Base-by-base conservation (phyloP, 2,797 vertebrate genomes). In the Fundulus diaphanus region DNA sequence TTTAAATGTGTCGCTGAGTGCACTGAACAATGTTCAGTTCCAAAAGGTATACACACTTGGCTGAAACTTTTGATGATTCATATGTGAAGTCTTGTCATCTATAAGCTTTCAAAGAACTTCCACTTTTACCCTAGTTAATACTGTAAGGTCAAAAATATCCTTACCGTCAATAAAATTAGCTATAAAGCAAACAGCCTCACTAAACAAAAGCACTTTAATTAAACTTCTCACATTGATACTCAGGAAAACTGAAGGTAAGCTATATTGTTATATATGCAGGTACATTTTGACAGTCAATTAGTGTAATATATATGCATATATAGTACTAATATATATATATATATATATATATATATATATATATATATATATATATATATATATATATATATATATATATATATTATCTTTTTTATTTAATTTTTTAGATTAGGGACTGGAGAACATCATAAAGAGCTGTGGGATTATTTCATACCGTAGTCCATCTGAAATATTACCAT, bases 121-220 rank as follows among this genome's bases (percentile, higher is more conserved):
- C 46, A 22, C 20, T 33, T 69, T 31, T 35, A 52, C 48, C 31
- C 7, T 0, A 6, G 2, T 35, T 12, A 42, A 46, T 2, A 44
- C 7, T 70, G 51, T 42, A 20, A 7, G 42, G 7, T 44, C n/a
- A 31, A 4, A 57, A 42, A 71, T 71, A 40, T 29, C 18, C 52
- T 44, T 18, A 42, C 27, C 31, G 8, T 18, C 27, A 48, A 48
- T 68, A 9, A 56, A 71, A 57, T 12, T 18, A 71, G 52, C n/a
- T 42, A 56, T 22, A 44, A 71, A 42, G 37, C 7, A 40, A 56
- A 29, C 3, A 40, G 18, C 52, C 27, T 24, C 24, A 40, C 11
- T 65, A 65, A n/a, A 65, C 61, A n/a, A 40, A 15, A 65, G 15
- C 35, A 15, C 35, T 65, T 65, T 40, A 65, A 65, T 65, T 63